phyloP scores from a whole-genome alignment of 2,888 invertebrate genomes.

The Cephus sareptanus region DNA sequence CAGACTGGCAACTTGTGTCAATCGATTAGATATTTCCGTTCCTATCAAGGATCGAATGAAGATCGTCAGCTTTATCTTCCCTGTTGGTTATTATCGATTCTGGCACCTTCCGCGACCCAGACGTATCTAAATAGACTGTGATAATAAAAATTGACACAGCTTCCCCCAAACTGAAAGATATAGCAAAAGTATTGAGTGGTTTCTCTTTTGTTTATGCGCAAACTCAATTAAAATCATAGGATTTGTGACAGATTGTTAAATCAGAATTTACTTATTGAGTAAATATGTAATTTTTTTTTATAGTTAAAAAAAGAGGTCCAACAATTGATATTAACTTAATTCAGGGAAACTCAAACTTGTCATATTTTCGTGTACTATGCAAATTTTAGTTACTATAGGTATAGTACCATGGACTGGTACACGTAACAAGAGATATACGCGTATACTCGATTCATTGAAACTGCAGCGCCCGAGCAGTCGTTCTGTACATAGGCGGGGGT shows the following conservation, averaged over 20 bases:
- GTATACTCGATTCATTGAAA: neutral
- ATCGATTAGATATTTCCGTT: slow-evolving; percentile 31
- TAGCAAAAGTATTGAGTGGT: too few species aligned
- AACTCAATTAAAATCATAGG: too few species aligned
- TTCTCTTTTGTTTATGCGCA: too few species aligned
- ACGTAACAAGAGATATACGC: neutral
- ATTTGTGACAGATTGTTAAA: neutral
- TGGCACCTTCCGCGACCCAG: neutral
- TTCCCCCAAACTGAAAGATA: neutral
- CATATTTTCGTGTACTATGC: neutral
- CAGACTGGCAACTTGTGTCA: slow-evolving; percentile 38
- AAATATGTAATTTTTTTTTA: neutral
- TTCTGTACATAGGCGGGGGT: neutral
- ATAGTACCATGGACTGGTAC: neutral
- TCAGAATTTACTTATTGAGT: neutral
- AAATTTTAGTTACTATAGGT: neutral
- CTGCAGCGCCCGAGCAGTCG: neutral
- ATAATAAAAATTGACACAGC: neutral
- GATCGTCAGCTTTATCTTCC: neutral
- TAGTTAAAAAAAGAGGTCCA: neutral
- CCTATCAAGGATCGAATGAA: slow-evolving; percentile 23
- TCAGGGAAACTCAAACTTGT: neutral
- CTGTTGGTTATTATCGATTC: neutral
- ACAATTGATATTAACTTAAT: neutral
- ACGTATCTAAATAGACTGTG: neutral